Percentiles rank a stretch among this genome's conserved stretches.
These are phyloP conservation scores for Chydorus sphaericus DNA, from an alignment of 2,888 invertebrate genomes.

Conservation along the genomic window DNA sequence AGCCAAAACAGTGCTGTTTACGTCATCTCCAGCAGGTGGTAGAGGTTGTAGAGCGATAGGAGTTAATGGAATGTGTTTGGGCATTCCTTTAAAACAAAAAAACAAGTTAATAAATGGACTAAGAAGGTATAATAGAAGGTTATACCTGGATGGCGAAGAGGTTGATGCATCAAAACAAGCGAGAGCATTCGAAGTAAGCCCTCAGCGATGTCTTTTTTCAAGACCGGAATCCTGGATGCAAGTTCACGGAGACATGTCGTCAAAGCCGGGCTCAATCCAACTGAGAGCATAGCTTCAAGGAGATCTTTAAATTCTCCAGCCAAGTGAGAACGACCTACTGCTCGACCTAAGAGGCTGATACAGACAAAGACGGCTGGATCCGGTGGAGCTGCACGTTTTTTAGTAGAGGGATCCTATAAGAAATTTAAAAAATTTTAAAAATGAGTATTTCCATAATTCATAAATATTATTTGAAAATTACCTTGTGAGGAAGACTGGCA, in stretches of 20 bases:
- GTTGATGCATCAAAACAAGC: conserved; percentile 75
- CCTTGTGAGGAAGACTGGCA: conserved; percentile 51
- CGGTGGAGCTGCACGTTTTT: conserved; percentile 46
- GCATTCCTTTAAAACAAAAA: conserved; percentile 15
- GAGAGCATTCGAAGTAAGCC: conserved; percentile 84
- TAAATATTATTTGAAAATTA: conserved; percentile 6
- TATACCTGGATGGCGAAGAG: conserved; percentile 59
- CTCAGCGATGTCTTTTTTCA: conserved; percentile 81
- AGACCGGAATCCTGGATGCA: conserved; percentile 67
- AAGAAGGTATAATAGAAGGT: background rate
- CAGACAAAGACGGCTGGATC: conserved; percentile 89
- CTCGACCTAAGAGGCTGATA: conserved; percentile 76
- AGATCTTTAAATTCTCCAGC: conserved; percentile 64
- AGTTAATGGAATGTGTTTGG: conserved; percentile 19
- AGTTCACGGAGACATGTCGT: conserved; percentile 83
- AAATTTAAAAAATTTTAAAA: background rate
- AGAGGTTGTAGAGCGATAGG: conserved; percentile 8
- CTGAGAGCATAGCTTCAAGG: conserved; percentile 80
- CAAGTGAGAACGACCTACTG: conserved; percentile 57
- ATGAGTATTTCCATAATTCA: background rate
- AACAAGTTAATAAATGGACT: background rate
- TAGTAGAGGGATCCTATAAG: conserved; percentile 51
- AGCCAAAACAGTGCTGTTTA: conserved; percentile 74
- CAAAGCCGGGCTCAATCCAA: conserved; percentile 75
- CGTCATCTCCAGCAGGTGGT: conserved; percentile 50